A percentile compares a stretch with the other conserved stretches of the same genome.
Evolutionary conservation across 2,797 vertebrate species (phyloP).

Genomic region (Lagocephalus sceleratus): DNA sequence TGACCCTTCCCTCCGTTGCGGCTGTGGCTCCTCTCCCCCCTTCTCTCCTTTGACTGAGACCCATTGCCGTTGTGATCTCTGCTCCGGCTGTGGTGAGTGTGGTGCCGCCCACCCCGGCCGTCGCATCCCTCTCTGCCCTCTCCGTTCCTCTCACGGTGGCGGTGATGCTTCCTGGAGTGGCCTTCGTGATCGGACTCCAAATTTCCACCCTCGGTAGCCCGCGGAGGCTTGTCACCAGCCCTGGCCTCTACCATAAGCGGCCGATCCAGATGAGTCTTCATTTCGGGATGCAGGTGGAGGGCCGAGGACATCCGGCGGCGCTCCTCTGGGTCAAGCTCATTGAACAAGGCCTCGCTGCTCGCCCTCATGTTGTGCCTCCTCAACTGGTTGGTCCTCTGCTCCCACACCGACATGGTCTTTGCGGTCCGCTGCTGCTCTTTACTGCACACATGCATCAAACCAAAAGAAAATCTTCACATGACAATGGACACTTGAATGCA

Average conservation of each 20-base stretch:
- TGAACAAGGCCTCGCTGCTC: constrained; percentile 93
- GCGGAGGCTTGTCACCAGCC: constrained; percentile 50
- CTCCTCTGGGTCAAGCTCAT: constrained; percentile 91
- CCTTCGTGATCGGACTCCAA: constrained; percentile 27
- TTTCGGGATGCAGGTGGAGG: constrained; percentile 88
- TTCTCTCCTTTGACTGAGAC: constrained; percentile 43
- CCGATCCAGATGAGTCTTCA: constrained; percentile 92
- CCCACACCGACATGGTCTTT: constrained; percentile 93
- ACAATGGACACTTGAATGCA: not conserved
- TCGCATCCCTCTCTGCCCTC: constrained; percentile 61
- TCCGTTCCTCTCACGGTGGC: constrained; percentile 75
- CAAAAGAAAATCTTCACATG: constrained; percentile 16
- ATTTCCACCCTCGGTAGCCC: too few relatives aligned
- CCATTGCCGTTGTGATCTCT: constrained; percentile 67
- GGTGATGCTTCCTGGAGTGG: constrained; percentile 76
- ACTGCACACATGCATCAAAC: constrained; percentile 67
- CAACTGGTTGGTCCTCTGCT: constrained; percentile 94
- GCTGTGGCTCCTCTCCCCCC: constrained; percentile 63
- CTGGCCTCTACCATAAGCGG: constrained; percentile 85
- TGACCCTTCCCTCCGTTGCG: constrained; percentile 52
- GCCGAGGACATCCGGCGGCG: constrained; percentile 79
- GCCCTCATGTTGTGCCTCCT: constrained; percentile 87
- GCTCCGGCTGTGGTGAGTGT: constrained; percentile 80
- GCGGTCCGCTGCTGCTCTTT: constrained; percentile 87
- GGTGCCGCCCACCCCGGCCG: constrained; percentile 71